Percentiles rank a stretch among this genome's conserved stretches.
phyloP scores from a whole-genome alignment of 37 sponge, comb jelly and placozoan genomes.

The Eunapius fragilis region DNA sequence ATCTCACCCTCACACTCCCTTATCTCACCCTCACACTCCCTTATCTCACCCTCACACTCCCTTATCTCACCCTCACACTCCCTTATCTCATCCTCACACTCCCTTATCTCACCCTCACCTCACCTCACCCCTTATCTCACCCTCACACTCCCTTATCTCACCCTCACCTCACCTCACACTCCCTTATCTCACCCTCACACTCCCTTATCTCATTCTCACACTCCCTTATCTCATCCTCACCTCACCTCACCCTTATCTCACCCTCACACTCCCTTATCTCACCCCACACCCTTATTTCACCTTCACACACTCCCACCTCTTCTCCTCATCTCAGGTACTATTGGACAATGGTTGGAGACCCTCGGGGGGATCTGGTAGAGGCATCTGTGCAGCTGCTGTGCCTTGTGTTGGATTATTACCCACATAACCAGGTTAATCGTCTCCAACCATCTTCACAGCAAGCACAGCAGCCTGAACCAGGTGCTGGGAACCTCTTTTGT shows the following conservation, averaged over 20 bases:
- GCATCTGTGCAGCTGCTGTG: conserved; percentile 73
- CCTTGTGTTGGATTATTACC: conserved; percentile 78
- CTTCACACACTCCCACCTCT: not conserved
- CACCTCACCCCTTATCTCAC: no score
- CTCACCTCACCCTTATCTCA: no score
- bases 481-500: conserved; percentile 82
- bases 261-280: not conserved
- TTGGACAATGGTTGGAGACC: conserved; percentile 82
- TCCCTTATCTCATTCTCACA: no score
- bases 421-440: conserved; percentile 23
- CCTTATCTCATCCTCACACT: no score
- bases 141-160: no score
- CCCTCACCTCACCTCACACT: no score
- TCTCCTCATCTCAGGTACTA: conserved; percentile 67
- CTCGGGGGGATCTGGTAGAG: conserved; percentile 84
- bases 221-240: not conserved
- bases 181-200: no score
- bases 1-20: no score
- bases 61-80: no score
- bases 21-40: no score
- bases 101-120: no score
- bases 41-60: no score
- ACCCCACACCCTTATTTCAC: not conserved
- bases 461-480: conserved; percentile 32
- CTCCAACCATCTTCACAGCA: not conserved